Evolutionary conservation across 1,140 invertebrate species (phyloP), one percentile per base, ranked within the genome.

Genomic region (Plutomurus gul): DNA sequence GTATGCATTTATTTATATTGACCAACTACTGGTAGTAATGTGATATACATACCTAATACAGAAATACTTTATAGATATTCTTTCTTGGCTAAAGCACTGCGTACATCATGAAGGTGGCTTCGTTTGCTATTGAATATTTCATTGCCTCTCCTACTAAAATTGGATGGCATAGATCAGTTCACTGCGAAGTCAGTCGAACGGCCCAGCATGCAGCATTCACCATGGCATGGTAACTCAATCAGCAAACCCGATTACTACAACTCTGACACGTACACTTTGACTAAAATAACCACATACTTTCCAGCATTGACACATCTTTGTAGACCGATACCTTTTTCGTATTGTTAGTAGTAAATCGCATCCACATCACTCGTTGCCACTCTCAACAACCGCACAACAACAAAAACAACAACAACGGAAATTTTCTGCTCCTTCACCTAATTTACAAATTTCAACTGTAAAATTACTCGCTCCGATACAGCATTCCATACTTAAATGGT

Each of bases 101-200:
- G 40, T 40, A 72, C 70, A 72, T 40, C 70, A 22, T 72, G 36
- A 72, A 72, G 70, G 70, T 72, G 70, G 56, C 56, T 65, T 65
- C 56, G 27, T 65, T 65, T n/a, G 16, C 56, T 65, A 65, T 65
- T 30, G 56, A 65, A 65, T 65, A 30, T 33, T 65, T 65, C 27
- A 13, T 30, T 65, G 30, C 56, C 30, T 33, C 51, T 7, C 30
- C 27, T 30, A 30, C 13, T 60, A 65, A 65, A 25, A 65, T 33
- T 65, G 25, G 56, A 33, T 65, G 30, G 56, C 56, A 65, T 13
- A 65, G 56, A 65, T 65, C 56, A 65, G 27, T 65, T 65, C 56
- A n/a, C 56, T 2, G n/a, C n/a, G 13, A 65, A 65, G 56, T 65
- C 56, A 65, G 27, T 65, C 30, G 56, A 65, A 33, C 56, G 36